These are phyloP conservation scores for Ophion costatus DNA, from an alignment of 2,888 invertebrate species.

Conservation along the genomic window DNA sequence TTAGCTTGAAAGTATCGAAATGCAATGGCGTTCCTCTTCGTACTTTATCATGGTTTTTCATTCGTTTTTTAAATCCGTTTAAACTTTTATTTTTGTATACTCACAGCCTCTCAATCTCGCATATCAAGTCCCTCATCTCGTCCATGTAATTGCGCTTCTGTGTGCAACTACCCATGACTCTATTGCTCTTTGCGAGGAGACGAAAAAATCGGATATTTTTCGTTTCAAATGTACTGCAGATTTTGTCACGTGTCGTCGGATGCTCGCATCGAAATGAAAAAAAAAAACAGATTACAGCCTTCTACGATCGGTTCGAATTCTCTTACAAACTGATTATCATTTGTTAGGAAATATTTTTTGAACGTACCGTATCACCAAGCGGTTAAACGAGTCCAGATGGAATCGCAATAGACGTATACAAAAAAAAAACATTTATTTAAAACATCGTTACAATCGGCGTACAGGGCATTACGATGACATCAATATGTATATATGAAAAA, in stretches of 20 bases:
- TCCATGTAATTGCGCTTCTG: slow-evolving; percentile 73
- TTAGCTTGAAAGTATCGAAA: neutral
- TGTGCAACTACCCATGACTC: slow-evolving; percentile 65
- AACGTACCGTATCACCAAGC: neutral
- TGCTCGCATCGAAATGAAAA: neutral
- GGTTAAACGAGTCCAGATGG: neutral
- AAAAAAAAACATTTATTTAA: neutral
- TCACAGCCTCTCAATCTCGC: slow-evolving; percentile 72
- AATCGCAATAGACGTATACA: neutral
- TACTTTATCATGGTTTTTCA: neutral
- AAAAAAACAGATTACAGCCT: slow-evolving; percentile 11
- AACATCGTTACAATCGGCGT: neutral
- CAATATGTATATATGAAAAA: neutral
- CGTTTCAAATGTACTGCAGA: slow-evolving; percentile 21
- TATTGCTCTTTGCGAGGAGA: neutral
- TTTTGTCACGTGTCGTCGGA: slow-evolving; percentile 16
- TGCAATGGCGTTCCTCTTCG: too few species aligned
- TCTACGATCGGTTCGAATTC: neutral
- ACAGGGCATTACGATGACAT: neutral
- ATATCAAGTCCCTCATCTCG: slow-evolving; percentile 72
- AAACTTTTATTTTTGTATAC: slow-evolving; percentile 41
- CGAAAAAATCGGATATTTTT: neutral
- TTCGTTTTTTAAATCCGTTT: slow-evolving; percentile 1
- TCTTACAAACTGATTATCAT: slow-evolving; percentile 13
- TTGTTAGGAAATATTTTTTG: slow-evolving; percentile 11